Base-by-base conservation (phyloP, 2,113 vertebrate genomes). In the Protomyctophum bolini region DNA sequence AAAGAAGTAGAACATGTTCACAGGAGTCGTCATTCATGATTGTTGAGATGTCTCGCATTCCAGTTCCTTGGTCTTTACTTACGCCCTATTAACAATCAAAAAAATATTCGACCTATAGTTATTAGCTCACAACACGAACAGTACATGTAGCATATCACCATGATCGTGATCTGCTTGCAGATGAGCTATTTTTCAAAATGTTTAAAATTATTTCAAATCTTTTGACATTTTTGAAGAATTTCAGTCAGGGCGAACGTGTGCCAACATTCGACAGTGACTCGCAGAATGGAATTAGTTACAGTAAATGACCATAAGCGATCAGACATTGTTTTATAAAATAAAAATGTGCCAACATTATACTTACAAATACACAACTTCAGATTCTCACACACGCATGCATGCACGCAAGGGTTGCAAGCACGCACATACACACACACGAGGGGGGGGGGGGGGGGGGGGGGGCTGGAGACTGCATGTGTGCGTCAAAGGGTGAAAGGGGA, bases 21-120 rank as follows among this genome's bases (percentile, higher is more conserved):
- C 62, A 76, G 47, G 51, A 74, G 75, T 68, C 15, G 51, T 82
- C 83, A 87, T 85, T 87, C 81, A 74, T 64, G 41, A 76, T 41
- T 70, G 59, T 83, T 63, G 51, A 70, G 50, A 84, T 51, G 59
- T 79, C 77, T 72, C 54, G 61, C 63, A 41, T 41, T 41, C 5
- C 33, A 41, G 33, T 41, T 41, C 3, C 33, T 41, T 41, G 3
- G 33, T 41, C 33, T 41, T 41, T 41, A 41, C 33, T 41, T 41
- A 41, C 3, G 33, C 33, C 33, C 33, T 41, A 41, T 41, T 41
- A 41, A 41, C 33, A 41, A 41, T 41, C 33, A 4, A 41, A 41
- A 41, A 41, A 41, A 41, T 41, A 41, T 3, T 4, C 33, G 33
- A 41, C 5, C 33, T 41, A 21, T 21, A 41, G 33, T 6, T 41